A percentile compares a stretch with the other conserved stretches of the same genome.
Evolutionary conservation across 2,888 invertebrate genomes (phyloP).

Genomic region (Drosophila colorata): DNA sequence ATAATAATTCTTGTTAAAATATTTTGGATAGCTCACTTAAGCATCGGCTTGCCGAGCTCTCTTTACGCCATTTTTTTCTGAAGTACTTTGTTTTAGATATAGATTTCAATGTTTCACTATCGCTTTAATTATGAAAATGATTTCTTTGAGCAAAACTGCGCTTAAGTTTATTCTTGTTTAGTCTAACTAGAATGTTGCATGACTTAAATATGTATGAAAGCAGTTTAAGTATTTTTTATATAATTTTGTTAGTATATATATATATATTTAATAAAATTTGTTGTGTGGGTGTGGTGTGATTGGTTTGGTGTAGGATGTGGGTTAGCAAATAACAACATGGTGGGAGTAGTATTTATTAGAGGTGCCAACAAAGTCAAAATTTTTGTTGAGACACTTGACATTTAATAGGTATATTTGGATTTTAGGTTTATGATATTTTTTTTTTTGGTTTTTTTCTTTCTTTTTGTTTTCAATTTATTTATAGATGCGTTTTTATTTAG

Average conservation of each 20-base stretch:
- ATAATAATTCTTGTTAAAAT: background rate
- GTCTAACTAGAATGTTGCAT: slow-evolving; percentile 35
- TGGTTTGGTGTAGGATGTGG: slow-evolving; percentile 39
- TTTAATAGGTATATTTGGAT: slow-evolving; percentile 23
- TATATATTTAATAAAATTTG: slow-evolving; percentile 27
- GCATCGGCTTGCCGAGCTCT: slow-evolving; percentile 6
- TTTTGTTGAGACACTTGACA: slow-evolving; percentile 33
- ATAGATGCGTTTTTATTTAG: slow-evolving; percentile 70
- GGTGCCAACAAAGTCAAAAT: slow-evolving; percentile 34
- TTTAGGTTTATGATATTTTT: slow-evolving; percentile 22
- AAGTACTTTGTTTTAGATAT: background rate
- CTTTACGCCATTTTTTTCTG: too few species aligned
- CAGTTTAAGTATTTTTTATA: slow-evolving; percentile 18
- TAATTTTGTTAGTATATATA: slow-evolving; percentile 35
- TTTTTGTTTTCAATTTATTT: slow-evolving; percentile 59
- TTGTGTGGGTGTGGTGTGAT: slow-evolving; percentile 22
- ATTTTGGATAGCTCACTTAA: slow-evolving; percentile 5
- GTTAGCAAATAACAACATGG: slow-evolving; percentile 37
- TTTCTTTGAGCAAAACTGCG: background rate
- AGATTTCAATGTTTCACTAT: background rate
- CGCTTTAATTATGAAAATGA: slow-evolving; percentile 4
- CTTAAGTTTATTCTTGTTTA: slow-evolving; percentile 22
- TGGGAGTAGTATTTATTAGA: slow-evolving; percentile 28
- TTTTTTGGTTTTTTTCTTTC: slow-evolving; percentile 28
- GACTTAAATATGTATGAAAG: slow-evolving; percentile 42